A percentile compares a stretch with the other conserved stretches of the same genome.
These are phyloP conservation scores for Fundulus diaphanus DNA, from an alignment of 2,797 vertebrate genomes.

Conservation along the genomic window DNA sequence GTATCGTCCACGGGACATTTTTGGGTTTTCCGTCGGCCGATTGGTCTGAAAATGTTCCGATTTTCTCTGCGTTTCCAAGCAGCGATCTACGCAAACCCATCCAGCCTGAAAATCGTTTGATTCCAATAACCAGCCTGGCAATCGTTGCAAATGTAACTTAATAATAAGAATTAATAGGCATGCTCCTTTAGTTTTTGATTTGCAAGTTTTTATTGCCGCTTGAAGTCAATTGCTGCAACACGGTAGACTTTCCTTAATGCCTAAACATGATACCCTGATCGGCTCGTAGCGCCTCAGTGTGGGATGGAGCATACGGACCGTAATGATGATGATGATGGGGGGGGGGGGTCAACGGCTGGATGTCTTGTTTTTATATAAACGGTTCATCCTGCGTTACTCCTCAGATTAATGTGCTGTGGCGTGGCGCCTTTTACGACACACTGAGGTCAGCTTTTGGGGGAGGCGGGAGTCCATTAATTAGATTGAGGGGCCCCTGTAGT, in stretches of 20 bases:
- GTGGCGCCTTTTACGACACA: conserved; percentile 35
- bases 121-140: too few relatives aligned
- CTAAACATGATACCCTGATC: background rate
- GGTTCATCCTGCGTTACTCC: conserved; percentile 31
- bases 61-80: background rate
- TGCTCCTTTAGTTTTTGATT: background rate
- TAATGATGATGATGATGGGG: conserved; percentile 58
- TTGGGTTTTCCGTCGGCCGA: too few relatives aligned
- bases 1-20: too few relatives aligned
- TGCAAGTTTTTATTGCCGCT: conserved; percentile 3
- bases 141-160: too few relatives aligned
- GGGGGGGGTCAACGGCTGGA: conserved; percentile 4
- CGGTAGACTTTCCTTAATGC: conserved; percentile 14
- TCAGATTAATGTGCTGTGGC: conserved; percentile 47
- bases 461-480: conserved; percentile 67
- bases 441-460: conserved; percentile 19
- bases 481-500: conserved; percentile 42
- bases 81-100: too few relatives aligned
- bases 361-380: conserved; percentile 17
- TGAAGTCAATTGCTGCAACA: conserved; percentile 18
- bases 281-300: conserved; percentile 6
- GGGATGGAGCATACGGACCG: conserved; percentile 61
- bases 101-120: too few relatives aligned
- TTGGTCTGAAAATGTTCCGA: background rate
- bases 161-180: background rate